Conservation (phyloP, 2,888 invertebrate species). For the Deilephila elpenor region DNA sequence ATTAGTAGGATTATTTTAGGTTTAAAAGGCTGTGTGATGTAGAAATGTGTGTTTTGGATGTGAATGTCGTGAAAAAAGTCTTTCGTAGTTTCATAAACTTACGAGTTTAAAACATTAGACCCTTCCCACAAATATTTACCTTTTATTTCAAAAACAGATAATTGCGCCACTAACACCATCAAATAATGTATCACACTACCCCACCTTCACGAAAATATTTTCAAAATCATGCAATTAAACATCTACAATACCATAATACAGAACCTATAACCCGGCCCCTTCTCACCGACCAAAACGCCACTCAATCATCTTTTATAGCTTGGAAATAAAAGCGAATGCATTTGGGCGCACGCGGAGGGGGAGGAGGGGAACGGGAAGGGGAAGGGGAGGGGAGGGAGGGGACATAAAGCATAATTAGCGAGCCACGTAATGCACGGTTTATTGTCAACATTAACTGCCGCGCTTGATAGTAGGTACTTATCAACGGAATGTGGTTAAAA, state of each 20-base stretch:
- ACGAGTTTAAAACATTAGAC: too few relatives aligned
- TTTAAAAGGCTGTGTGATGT: too few relatives aligned
- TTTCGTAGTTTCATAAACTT: too few relatives aligned
- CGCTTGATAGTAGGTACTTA: not conserved
- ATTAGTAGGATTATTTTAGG: too few relatives aligned
- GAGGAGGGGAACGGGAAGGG: not conserved
- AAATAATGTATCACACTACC: too few relatives aligned
- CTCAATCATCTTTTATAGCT: slow-evolving; percentile 37
- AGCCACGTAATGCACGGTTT: slow-evolving; percentile 25
- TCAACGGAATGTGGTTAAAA: not conserved
- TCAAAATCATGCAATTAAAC: not conserved
- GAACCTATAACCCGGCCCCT: slow-evolving; percentile 11
- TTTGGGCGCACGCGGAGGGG: not conserved
- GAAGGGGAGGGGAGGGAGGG: not conserved
- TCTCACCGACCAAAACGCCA: slow-evolving; percentile 1
- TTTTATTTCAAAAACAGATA: too few relatives aligned
- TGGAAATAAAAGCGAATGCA: slow-evolving; percentile 41
- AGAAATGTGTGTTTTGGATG: too few relatives aligned
- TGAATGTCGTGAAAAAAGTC: too few relatives aligned
- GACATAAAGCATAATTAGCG: slow-evolving; percentile 26
- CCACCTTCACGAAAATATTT: not conserved
- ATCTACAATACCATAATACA: not conserved
- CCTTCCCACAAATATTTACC: too few relatives aligned
- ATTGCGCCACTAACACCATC: too few relatives aligned
- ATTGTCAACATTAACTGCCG: slow-evolving; percentile 14